These are phyloP conservation scores for Hemibagrus guttatus DNA, from an alignment of 2,797 vertebrate species.

Conservation along the genomic window DNA sequence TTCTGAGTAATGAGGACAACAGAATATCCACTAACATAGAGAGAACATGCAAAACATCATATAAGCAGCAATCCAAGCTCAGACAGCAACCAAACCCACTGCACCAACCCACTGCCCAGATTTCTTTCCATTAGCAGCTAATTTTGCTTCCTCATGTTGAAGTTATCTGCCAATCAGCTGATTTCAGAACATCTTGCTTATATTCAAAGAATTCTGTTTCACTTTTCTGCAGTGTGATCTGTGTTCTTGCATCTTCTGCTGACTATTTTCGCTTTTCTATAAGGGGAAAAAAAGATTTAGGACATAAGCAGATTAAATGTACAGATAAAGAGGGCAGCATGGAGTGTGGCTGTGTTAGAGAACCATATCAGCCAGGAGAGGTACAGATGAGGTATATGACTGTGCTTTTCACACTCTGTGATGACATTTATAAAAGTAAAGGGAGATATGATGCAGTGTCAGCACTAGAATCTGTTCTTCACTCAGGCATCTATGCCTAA, in stretches of 20 bases:
- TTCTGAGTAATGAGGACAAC: neutral
- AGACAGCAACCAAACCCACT: neutral
- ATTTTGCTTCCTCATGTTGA: neutral
- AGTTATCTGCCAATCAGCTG: neutral
- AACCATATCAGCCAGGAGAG: slow-evolving; percentile 45
- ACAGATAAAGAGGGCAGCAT: slow-evolving; percentile 23
- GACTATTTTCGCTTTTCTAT: slow-evolving; percentile 20
- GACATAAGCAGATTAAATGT: slow-evolving; percentile 46
- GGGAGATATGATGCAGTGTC: slow-evolving; percentile 65
- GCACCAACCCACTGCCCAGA: neutral
- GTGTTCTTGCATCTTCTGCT: slow-evolving; percentile 14
- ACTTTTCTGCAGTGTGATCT: neutral
- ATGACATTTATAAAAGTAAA: slow-evolving; percentile 66
- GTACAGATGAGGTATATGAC: slow-evolving; percentile 58
- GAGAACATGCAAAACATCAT: neutral
- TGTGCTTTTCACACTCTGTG: slow-evolving; percentile 53
- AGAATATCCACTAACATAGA: neutral
- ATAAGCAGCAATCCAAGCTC: no score
- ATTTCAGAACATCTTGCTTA: neutral
- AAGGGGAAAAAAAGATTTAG: slow-evolving; percentile 4
- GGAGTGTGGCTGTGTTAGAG: slow-evolving; percentile 11
- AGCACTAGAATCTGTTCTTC: slow-evolving; percentile 34
- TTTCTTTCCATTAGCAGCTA: neutral
- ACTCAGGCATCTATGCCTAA: slow-evolving; percentile 4
- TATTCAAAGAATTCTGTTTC: neutral